Percentiles rank a stretch among this genome's conserved stretches.
Evolutionary conservation across 1,140 invertebrate genomes (phyloP).

Genomic region (Ips typographus): DNA sequence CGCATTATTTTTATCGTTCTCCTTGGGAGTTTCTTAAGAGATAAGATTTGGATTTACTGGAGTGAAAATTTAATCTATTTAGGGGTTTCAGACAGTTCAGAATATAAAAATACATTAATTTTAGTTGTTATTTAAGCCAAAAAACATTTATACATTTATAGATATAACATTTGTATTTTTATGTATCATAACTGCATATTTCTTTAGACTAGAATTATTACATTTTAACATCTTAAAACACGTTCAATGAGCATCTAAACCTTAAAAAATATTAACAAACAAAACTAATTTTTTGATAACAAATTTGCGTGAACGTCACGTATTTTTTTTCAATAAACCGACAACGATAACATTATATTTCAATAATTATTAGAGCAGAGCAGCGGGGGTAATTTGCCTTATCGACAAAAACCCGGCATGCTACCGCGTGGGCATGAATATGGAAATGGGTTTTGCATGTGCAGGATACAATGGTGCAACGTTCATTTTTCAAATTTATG

Average conservation of each 20-base stretch:
- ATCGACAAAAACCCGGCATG: conserved; percentile 25
- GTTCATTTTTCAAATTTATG: conserved; percentile 30
- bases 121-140: no score
- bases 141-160: no score
- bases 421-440: conserved; percentile 24
- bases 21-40: conserved; percentile 27
- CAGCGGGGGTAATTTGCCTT: conserved; percentile 19
- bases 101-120: no score
- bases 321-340: conserved; percentile 24
- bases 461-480: conserved; percentile 19
- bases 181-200: no score
- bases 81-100: no score
- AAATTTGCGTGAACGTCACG: conserved; percentile 8
- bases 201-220: no score
- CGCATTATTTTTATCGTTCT: conserved; percentile 45
- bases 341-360: conserved; percentile 19
- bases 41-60: conserved; percentile 25
- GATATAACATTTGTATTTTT: no score
- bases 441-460: conserved; percentile 27
- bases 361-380: conserved; percentile 2
- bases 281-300: neutral
- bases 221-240: no score
- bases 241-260: no score
- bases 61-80: conserved; percentile 10
- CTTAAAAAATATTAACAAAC: no score